phyloP scores from a whole-genome alignment of 2,888 invertebrate genomes.

The Cerceris ruficornis region DNA sequence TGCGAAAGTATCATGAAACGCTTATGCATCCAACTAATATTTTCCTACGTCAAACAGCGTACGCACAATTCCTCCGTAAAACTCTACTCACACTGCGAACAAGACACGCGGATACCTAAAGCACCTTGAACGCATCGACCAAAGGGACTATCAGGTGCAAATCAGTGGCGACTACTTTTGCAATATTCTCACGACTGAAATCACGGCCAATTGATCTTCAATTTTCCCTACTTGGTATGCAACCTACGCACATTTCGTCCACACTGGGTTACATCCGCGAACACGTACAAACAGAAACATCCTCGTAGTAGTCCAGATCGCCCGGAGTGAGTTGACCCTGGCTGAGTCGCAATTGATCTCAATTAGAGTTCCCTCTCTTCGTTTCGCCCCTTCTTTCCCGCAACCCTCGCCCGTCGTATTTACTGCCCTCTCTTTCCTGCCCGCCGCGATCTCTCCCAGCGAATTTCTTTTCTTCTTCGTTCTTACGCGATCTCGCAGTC shows the following conservation, averaged over 20 bases:
- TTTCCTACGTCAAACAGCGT: too few species aligned
- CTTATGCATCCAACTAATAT: too few species aligned
- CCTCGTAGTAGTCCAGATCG: constrained; percentile 56
- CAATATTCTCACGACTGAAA: constrained; percentile 60
- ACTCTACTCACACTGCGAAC: too few species aligned
- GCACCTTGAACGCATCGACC: constrained; percentile 2
- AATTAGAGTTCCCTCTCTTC: constrained; percentile 58
- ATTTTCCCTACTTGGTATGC: constrained; percentile 63
- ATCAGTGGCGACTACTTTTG: constrained; percentile 6
- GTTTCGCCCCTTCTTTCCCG: constrained; percentile 26
- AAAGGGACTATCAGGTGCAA: constrained; percentile 25
- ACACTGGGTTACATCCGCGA: constrained; percentile 51
- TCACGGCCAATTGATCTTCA: constrained; percentile 62
- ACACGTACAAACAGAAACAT: constrained; percentile 47
- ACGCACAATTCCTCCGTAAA: too few species aligned
- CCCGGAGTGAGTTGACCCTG: constrained; percentile 78
- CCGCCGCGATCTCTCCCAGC: constrained; percentile 14
- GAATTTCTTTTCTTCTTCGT: constrained; percentile 51
- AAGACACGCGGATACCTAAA: too few species aligned
- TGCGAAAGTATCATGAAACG: background rate
- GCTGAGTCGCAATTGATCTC: constrained; percentile 80
- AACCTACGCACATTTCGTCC: constrained; percentile 60
- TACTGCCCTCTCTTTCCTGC: constrained; percentile 23
- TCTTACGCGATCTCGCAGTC: constrained; percentile 16
- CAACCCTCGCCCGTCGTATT: constrained; percentile 55